phyloP scores from a whole-genome alignment of 2,113 vertebrate species.

The Nothobranchius furzeri region DNA sequence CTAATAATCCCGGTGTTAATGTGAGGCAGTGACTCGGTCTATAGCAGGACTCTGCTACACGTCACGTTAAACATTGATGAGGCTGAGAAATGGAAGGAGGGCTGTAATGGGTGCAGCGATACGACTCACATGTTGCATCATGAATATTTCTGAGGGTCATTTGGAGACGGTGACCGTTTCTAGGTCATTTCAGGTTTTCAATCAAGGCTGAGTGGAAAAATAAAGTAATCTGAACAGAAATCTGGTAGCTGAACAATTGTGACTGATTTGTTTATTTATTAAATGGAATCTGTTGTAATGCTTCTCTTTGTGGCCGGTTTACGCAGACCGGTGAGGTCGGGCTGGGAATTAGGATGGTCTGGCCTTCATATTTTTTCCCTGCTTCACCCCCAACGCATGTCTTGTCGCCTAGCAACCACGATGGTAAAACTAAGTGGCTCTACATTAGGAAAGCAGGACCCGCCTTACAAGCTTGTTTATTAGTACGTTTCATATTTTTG shows the following conservation, averaged over 20 bases:
- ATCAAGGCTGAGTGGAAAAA: conserved; percentile 15
- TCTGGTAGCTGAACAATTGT: neutral
- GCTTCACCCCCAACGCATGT: too few relatives aligned
- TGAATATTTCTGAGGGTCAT: conserved; percentile 25
- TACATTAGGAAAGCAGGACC: too few relatives aligned
- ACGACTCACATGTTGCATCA: conserved; percentile 14
- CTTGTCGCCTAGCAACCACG: too few relatives aligned
- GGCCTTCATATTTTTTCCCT: too few relatives aligned
- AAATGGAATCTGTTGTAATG: too few relatives aligned
- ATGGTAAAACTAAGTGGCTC: too few relatives aligned
- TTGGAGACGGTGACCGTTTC: conserved; percentile 16
- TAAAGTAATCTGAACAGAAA: neutral
- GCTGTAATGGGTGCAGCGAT: conserved; percentile 8
- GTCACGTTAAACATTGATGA: conserved; percentile 48
- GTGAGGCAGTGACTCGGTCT: conserved; percentile 40
- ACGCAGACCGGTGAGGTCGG: too few relatives aligned
- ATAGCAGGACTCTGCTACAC: conserved; percentile 33
- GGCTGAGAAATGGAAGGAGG: conserved; percentile 10
- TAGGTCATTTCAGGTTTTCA: conserved; percentile 10
- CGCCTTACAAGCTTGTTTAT: too few relatives aligned
- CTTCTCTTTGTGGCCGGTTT: too few relatives aligned
- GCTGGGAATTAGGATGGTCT: too few relatives aligned
- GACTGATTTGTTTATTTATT: conserved; percentile 3
- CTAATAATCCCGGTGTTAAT: conserved; percentile 60
- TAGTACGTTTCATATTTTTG: too few relatives aligned